phyloP scores from a whole-genome alignment of 1,140 invertebrate species.

The Drosophila funebris region DNA sequence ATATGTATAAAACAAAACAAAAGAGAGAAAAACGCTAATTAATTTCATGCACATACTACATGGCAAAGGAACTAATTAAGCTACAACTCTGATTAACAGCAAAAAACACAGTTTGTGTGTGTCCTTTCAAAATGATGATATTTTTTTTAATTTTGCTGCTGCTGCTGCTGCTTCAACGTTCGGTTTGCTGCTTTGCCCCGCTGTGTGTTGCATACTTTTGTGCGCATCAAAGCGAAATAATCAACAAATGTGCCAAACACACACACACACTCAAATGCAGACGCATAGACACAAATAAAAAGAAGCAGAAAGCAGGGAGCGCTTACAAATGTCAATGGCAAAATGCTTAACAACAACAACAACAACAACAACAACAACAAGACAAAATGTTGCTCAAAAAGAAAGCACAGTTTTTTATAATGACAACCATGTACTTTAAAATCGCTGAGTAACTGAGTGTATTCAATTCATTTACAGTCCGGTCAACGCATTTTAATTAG shows the following conservation, averaged over 20 bases:
- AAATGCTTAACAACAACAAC: slow-evolving; percentile 48
- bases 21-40: slow-evolving; percentile 57
- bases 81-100: slow-evolving; percentile 67
- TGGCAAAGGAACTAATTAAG: slow-evolving; percentile 76
- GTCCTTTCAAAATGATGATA: slow-evolving; percentile 65
- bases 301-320: slow-evolving; percentile 9
- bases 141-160: slow-evolving; percentile 58
- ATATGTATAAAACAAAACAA: slow-evolving; percentile 1
- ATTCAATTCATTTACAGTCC: slow-evolving; percentile 44
- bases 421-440: slow-evolving; percentile 22
- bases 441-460: not conserved
- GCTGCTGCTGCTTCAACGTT: not conserved
- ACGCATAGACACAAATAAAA: not conserved
- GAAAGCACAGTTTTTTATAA: slow-evolving; percentile 16
- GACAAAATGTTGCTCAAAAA: slow-evolving; percentile 29
- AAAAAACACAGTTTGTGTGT: slow-evolving; percentile 61
- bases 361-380: too few relatives aligned
- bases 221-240: slow-evolving; percentile 79
- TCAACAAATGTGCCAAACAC: slow-evolving; percentile 74
- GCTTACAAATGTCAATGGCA: slow-evolving; percentile 73
- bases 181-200: slow-evolving; percentile 7
- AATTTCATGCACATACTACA: slow-evolving; percentile 65
- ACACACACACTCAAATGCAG: slow-evolving; percentile 28
- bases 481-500: slow-evolving; percentile 69
- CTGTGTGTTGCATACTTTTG: slow-evolving; percentile 67